Evolutionary conservation across 2,888 invertebrate genomes (phyloP), one percentile per base, ranked within the genome.

Genomic region (Alcis repandata): DNA sequence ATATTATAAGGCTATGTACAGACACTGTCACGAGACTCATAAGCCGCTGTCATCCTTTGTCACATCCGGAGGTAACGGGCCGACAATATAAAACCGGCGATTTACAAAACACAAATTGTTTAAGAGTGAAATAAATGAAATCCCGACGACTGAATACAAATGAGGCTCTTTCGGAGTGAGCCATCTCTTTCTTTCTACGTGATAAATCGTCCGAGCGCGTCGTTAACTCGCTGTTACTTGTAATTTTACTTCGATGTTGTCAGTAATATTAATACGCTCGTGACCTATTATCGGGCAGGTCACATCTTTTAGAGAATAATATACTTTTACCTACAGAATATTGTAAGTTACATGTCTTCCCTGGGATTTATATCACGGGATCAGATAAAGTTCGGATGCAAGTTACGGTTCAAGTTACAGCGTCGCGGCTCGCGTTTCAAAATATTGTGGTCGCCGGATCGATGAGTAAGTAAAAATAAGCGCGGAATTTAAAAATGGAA

Each of bases 211-310:
- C 84, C 86, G 82, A 86, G 83, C 80, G 88, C 87, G 82, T 90
- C 89, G 91, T 91, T 91, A 90, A 84, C 87, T 84, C 84, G 83
- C 32, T 56, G 56, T 56, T 84, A 84, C 88, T 86, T 86, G 87
- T 90, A 87, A 88, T 88, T 88, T 89, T 80, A 87, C 87, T 84
- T 86, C 87, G 85, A 90, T 87, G 88, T 89, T 90, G 89, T 88
- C 87, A 83, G 90, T 87, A 86, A 88, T 88, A 92, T 92, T 91
- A 92, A 92, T 92, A 91, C 87, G 85, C 83, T 82, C 75, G 80
- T 89, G 90, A 90, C 88, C 92, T 86, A 87, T 86, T 88, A 91
- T 91, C 92, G 80, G 70, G 57, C 71, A 73, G 90, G 88, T 92
- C 86, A 88, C 75, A 91, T 92, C 91, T 87, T 76, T 83, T n/a